A percentile compares a stretch with the other conserved stretches of the same genome.
These are phyloP conservation scores for Pachyseris speciosa DNA, from an alignment of 64 coral and sea anemone genomes.

Conservation along the genomic window DNA sequence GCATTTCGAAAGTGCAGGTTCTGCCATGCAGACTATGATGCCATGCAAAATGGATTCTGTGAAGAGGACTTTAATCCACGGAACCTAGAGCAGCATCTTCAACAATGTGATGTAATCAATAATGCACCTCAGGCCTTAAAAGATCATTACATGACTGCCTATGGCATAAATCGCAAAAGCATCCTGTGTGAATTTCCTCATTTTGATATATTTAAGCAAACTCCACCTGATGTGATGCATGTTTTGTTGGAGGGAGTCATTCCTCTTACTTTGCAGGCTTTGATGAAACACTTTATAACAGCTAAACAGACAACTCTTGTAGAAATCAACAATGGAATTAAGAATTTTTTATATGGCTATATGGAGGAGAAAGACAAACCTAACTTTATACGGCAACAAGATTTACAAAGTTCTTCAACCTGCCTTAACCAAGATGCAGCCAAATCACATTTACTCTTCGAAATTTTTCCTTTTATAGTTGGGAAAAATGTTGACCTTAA, in stretches of 20 bases:
- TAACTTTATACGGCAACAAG: neutral
- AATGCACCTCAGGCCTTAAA: constrained; percentile 12
- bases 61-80: constrained; percentile 64
- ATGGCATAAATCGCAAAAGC: constrained; percentile 65
- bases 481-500: neutral
- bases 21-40: constrained; percentile 38
- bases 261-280: constrained; percentile 35
- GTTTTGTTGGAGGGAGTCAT: constrained; percentile 71
- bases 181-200: constrained; percentile 64
- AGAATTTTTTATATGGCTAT: constrained; percentile 17
- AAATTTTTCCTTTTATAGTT: constrained; percentile 72
- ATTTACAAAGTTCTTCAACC: constrained; percentile 1
- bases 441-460: constrained; percentile 46
- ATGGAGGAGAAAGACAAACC: constrained; percentile 47
- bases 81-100: constrained; percentile 30
- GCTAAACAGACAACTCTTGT: constrained; percentile 9
- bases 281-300: constrained; percentile 25
- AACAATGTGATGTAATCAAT: constrained; percentile 31
- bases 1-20: constrained; percentile 71
- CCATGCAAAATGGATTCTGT: constrained; percentile 56
- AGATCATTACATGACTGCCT: constrained; percentile 26
- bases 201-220: constrained; percentile 73
- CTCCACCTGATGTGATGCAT: constrained; percentile 80
- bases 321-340: constrained; percentile 9
- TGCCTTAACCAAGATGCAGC: constrained; percentile 65